Base-by-base conservation (phyloP, 1,140 invertebrate species). In the Drosophila saltans region DNA sequence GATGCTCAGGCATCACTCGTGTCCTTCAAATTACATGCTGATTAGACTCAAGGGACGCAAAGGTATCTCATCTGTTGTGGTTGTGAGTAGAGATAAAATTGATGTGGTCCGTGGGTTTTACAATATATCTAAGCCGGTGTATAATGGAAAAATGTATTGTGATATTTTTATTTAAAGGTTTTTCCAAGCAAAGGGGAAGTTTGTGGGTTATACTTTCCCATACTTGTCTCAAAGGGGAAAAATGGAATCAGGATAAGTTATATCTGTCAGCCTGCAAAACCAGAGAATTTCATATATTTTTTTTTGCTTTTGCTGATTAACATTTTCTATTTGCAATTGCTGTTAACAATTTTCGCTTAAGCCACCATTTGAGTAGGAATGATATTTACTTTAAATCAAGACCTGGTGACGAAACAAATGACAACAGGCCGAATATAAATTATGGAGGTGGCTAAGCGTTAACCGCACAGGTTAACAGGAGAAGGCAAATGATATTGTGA, bases 21-120 rank as follows among this genome's bases (percentile, higher is more conserved):
- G 72, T 82, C 83, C 83, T 89, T 88, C 80, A 88, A 83, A 88
- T 88, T 83, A 80, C 80, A 69, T 75, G 75, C 83, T 88, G 84
- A 88, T 88, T 88, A 84, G 84, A 88, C 83, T 89, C 83, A 61
- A 61, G 83, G 83, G 83, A 88, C 68, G 24, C 43, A 43, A 70
- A 71, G 58, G 72, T 69, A 86, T 56, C 58, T 64, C 83, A 82
- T 85, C 72, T 70, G 72, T 82, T 85, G 82, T 70, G 75, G 78
- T 75, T 70, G 26, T 48, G 56, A 45, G 28, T 24, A 26, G 61
- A 72, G 40, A 57, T 59, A 56, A 24, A 69, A 86, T 88, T 85
- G 83, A 88, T 85, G 83, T 61, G 68, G 63, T 79, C 69, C 76
- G 72, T 60, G 70, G 63, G 62, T 52, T 28, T 40, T 65, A 67